Evolutionary conservation across 2,888 invertebrate genomes (phyloP).

Genomic region (Acleris holmiana): DNA sequence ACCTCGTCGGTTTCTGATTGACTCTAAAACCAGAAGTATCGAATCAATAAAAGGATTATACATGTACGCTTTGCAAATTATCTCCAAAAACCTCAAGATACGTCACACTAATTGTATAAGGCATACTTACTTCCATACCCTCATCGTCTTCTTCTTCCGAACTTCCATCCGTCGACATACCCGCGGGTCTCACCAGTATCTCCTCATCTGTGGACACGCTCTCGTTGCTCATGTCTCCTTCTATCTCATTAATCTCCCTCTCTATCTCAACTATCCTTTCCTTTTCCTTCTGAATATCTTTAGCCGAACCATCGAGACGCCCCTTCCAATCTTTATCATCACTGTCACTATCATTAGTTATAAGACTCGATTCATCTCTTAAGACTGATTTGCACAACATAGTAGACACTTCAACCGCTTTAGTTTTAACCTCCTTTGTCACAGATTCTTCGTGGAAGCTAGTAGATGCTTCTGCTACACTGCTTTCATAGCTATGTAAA

Average conservation of each 20-base stretch:
- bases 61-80: too few species aligned
- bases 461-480: constrained; percentile 53
- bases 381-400: constrained; percentile 40
- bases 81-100: too few species aligned
- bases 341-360: constrained; percentile 74
- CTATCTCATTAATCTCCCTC: constrained; percentile 75
- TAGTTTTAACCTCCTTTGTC: constrained; percentile 22
- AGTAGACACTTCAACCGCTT: constrained; percentile 19
- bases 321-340: constrained; percentile 49
- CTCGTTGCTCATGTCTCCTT: constrained; percentile 67
- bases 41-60: background rate
- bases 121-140: constrained; percentile 26
- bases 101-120: background rate
- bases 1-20: constrained; percentile 55
- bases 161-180: constrained; percentile 42
- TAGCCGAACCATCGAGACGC: constrained; percentile 45
- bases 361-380: constrained; percentile 62
- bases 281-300: constrained; percentile 68
- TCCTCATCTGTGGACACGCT: constrained; percentile 43
- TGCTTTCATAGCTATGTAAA: constrained; percentile 68
- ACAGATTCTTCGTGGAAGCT: constrained; percentile 46
- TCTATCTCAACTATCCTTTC: constrained; percentile 74
- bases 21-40: constrained; percentile 13
- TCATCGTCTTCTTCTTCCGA: constrained; percentile 43
- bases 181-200: constrained; percentile 38